Evolutionary conservation across 2,888 invertebrate genomes (phyloP).

Genomic region (Tenthredo notha): DNA sequence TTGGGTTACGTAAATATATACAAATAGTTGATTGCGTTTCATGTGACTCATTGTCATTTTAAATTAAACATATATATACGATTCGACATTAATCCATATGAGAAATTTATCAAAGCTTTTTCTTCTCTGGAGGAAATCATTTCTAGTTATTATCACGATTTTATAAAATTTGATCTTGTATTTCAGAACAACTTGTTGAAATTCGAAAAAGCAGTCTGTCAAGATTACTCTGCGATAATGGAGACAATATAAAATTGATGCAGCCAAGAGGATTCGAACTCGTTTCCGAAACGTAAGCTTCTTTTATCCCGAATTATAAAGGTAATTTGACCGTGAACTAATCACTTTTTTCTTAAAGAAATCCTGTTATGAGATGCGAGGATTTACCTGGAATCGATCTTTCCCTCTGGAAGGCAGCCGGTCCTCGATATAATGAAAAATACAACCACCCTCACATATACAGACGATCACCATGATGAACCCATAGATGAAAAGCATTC

Average conservation of each 20-base stretch:
- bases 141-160: not conserved
- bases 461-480: not conserved
- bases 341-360: slow-evolving; percentile 80
- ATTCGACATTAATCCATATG: not conserved
- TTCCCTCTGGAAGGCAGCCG: slow-evolving; percentile 80
- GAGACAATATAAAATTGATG: slow-evolving; percentile 78
- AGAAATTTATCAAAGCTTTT: too few relatives aligned
- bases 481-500: not conserved
- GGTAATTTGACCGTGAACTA: not conserved
- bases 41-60: not conserved
- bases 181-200: slow-evolving; percentile 85
- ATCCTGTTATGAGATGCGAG: slow-evolving; percentile 83
- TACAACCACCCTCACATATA: slow-evolving; percentile 54
- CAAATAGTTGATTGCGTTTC: not conserved
- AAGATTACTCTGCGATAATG: slow-evolving; percentile 90
- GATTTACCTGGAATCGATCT: slow-evolving; percentile 84
- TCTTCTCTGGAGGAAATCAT: not conserved
- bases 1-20: not conserved
- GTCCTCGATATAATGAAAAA: slow-evolving; percentile 59
- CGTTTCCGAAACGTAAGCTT: slow-evolving; percentile 81
- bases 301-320: not conserved
- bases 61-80: not conserved
- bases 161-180: not conserved
- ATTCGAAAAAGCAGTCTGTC: slow-evolving; percentile 89
- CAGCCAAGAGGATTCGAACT: slow-evolving; percentile 80